Percentiles rank a stretch among this genome's conserved stretches.
Conservation (phyloP, 2,888 invertebrate species). For the Microchrysa polita region DNA sequence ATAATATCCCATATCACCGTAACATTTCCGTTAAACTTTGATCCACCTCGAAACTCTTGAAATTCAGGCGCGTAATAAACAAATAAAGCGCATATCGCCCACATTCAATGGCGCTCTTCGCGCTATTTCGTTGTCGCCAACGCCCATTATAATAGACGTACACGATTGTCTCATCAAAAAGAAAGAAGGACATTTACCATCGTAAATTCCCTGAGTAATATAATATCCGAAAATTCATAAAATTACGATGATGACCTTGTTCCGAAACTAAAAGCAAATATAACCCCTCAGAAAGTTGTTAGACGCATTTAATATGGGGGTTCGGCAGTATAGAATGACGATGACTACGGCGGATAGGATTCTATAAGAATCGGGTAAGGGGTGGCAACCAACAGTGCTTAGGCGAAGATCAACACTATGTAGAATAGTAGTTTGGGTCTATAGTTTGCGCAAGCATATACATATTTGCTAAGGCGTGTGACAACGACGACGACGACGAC, state of each 20-base stretch:
- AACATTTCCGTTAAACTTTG: no score
- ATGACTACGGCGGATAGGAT: background rate
- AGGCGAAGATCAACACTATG: no score
- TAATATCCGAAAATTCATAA: constrained; percentile 22
- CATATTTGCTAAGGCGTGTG: no score
- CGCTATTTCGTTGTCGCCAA: background rate
- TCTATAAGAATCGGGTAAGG: no score
- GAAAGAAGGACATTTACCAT: background rate
- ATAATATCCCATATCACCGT: no score
- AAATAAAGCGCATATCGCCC: background rate
- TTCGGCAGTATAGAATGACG: background rate
- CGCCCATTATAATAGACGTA: background rate
- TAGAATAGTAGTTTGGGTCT: no score
- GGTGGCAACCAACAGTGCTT: no score
- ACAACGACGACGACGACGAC: no score
- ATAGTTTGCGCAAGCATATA: no score
- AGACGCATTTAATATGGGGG: constrained; percentile 7
- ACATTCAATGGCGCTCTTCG: background rate
- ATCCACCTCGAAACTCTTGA: no score
- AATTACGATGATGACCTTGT: constrained; percentile 15
- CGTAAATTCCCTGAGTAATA: constrained; percentile 16
- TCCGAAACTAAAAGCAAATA: constrained; percentile 15
- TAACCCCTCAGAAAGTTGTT: background rate
- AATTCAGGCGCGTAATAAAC: no score
- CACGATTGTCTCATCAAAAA: background rate